Conservation (phyloP, 2,797 vertebrate species). For the Squalus acanthias region DNA sequence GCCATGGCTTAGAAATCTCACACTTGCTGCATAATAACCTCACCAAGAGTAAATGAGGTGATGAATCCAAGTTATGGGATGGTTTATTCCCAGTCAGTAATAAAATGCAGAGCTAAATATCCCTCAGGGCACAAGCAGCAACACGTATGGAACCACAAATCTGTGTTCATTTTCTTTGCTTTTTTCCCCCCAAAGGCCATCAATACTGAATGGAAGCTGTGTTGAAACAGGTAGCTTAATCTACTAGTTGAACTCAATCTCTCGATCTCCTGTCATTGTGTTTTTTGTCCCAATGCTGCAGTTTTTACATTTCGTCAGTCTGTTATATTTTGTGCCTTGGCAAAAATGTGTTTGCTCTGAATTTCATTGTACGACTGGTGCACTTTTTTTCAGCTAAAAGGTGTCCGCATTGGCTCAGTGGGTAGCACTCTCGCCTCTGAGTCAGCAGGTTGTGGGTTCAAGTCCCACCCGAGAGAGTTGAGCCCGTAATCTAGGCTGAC, state of each 20-base stretch:
- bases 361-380: neutral
- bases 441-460: neutral
- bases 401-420: neutral
- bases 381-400: neutral
- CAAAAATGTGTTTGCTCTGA: neutral
- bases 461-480: neutral
- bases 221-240: neutral
- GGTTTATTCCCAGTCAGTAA: neutral
- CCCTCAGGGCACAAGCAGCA: neutral
- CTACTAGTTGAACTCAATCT: neutral
- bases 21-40: neutral
- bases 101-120: constrained; percentile 1
- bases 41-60: neutral
- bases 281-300: neutral
- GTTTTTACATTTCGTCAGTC: neutral
- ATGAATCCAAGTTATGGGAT: neutral
- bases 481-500: neutral
- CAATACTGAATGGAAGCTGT: neutral
- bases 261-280: neutral
- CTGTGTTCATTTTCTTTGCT: neutral
- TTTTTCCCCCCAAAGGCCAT: neutral
- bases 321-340: neutral
- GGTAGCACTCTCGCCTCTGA: neutral
- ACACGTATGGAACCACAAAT: neutral
- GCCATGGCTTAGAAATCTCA: neutral